Evolutionary conservation across 2,113 vertebrate species (phyloP).

Genomic region (Procapra przewalskii): DNA sequence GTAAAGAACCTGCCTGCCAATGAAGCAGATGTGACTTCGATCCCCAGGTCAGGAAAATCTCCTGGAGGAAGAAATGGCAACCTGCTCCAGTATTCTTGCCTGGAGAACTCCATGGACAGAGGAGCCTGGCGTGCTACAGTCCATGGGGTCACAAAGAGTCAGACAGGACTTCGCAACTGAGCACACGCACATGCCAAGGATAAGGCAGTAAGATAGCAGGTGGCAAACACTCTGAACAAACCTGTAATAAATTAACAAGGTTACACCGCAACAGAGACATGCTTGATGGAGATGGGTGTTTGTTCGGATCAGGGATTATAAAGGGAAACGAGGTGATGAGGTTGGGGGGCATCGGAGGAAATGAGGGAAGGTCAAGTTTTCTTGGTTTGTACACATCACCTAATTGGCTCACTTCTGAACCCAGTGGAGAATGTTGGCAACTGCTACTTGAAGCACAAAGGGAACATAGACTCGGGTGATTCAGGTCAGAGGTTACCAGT

Average conservation of each 20-base stretch:
- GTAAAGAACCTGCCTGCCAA: not conserved
- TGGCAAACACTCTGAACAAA: not conserved
- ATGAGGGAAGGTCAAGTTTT: not conserved
- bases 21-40: not conserved
- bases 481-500: not conserved
- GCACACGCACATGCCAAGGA: not conserved
- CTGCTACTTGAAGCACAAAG: not conserved
- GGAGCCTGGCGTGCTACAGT: not conserved
- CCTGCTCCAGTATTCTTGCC: not conserved
- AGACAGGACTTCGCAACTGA: not conserved
- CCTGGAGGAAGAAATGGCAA: not conserved
- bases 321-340: not conserved
- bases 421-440: not conserved
- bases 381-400: not conserved
- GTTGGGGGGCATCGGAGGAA: not conserved
- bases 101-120: not conserved
- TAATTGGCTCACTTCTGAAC: not conserved
- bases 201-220: not conserved
- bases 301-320: not conserved
- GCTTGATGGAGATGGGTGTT: not conserved
- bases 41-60: not conserved
- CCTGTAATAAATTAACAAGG: not conserved
- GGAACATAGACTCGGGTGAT: not conserved
- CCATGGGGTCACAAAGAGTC: not conserved
- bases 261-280: not conserved